Conservation (phyloP, 2,888 invertebrate genomes). For the Galerucella nymphaeae region DNA sequence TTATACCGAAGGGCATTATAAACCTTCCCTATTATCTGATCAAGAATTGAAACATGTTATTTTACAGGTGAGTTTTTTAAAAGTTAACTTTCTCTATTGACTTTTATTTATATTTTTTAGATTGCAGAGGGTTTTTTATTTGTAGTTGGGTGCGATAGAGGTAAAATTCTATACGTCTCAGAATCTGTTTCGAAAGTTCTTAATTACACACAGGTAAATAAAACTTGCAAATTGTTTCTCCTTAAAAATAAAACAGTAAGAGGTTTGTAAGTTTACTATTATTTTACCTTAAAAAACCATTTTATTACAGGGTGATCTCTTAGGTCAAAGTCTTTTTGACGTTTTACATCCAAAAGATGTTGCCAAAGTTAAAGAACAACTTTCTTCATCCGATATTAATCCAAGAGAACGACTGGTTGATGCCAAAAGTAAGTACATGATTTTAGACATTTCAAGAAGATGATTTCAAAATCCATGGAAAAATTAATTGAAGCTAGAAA, state of each 20-base stretch:
- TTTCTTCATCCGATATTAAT: constrained; percentile 89
- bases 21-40: constrained; percentile 86
- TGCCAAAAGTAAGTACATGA: constrained; percentile 82
- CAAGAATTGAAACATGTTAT: constrained; percentile 88
- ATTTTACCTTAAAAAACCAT: neutral
- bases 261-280: neutral
- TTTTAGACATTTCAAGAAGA: neutral
- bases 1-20: constrained; percentile 80
- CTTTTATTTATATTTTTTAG: constrained; percentile 62
- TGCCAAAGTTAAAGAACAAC: constrained; percentile 93
- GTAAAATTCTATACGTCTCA: constrained; percentile 89
- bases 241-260: too few relatives aligned
- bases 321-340: constrained; percentile 95
- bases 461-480: neutral
- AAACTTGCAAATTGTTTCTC: too few relatives aligned
- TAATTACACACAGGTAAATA: constrained; percentile 81
- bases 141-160: constrained; percentile 93
- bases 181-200: constrained; percentile 86
- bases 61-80: constrained; percentile 69
- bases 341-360: constrained; percentile 95
- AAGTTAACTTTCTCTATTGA: neutral
- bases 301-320: constrained; percentile 77
- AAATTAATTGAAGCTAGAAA: too few relatives aligned
- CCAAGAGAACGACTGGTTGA: constrained; percentile 91
- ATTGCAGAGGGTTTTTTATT: constrained; percentile 92